Evolutionary conservation across 2,797 vertebrate species (phyloP).

Genomic region (Alosa sapidissima): DNA sequence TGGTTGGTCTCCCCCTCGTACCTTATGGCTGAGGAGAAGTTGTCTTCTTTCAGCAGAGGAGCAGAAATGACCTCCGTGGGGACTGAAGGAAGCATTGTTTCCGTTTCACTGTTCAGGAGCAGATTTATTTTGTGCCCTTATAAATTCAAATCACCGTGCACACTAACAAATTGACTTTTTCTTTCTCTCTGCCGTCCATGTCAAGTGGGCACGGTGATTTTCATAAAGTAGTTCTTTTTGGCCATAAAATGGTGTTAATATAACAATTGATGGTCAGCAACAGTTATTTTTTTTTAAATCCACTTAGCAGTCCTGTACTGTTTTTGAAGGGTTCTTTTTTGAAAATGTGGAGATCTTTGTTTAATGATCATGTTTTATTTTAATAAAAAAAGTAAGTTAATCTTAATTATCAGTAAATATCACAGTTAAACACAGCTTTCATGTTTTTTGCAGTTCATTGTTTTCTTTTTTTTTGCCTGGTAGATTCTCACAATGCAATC

Average conservation of each 20-base stretch:
- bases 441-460: conserved; percentile 2
- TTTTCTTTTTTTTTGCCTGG: not conserved
- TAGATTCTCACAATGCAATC: conserved; percentile 20
- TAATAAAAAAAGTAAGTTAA: conserved; percentile 26
- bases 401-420: conserved; percentile 26
- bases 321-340: not conserved
- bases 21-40: conserved; percentile 3
- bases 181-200: not conserved
- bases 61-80: not conserved
- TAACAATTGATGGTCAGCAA: conserved; percentile 6
- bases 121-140: conserved; percentile 2
- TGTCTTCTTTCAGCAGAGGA: not conserved
- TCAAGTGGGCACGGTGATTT: not conserved
- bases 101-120: not conserved
- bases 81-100: conserved; percentile 15
- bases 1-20: not conserved
- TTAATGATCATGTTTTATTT: conserved; percentile 14
- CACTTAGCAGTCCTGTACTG: not conserved
- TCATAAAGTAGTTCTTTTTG: conserved; percentile 2
- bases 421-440: conserved; percentile 1
- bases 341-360: not conserved
- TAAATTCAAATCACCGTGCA: conserved; percentile 10
- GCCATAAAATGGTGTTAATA: conserved; percentile 7
- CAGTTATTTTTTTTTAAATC: not conserved
- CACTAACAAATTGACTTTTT: not conserved